These are phyloP conservation scores for Platycheirus albimanus DNA, from an alignment of 2,888 invertebrate genomes.

Conservation along the genomic window DNA sequence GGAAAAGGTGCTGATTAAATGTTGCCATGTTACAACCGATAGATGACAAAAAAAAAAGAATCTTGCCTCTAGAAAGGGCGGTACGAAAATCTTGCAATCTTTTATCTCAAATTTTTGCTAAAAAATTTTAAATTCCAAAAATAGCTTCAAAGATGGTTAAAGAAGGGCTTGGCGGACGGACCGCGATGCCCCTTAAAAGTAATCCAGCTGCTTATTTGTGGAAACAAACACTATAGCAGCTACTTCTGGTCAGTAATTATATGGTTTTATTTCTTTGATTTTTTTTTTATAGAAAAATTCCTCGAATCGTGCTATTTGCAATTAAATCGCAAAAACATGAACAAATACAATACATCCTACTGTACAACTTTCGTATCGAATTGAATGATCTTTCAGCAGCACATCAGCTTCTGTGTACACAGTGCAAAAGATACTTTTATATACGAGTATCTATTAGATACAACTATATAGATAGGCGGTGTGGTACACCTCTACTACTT, in stretches of 20 bases:
- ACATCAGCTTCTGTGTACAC: slow-evolving; percentile 11
- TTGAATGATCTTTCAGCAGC: slow-evolving; percentile 43
- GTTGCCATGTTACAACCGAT: too few species aligned
- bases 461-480: too few species aligned
- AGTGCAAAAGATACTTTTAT: neutral
- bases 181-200: too few species aligned
- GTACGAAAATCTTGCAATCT: neutral
- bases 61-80: slow-evolving; percentile 4
- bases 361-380: slow-evolving; percentile 22
- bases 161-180: too few species aligned
- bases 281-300: slow-evolving; percentile 7
- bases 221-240: too few species aligned
- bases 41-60: neutral
- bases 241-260: neutral
- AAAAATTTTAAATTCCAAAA: too few species aligned
- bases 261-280: too few species aligned
- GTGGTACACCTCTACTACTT: too few species aligned
- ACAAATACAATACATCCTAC: slow-evolving; percentile 24
- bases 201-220: too few species aligned
- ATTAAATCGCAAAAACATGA: slow-evolving; percentile 37
- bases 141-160: too few species aligned
- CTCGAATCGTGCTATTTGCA: slow-evolving; percentile 20
- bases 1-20: slow-evolving; percentile 3
- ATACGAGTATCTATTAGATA: neutral
- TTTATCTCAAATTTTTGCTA: slow-evolving; percentile 6